Evolutionary conservation across 2,888 invertebrate genomes (phyloP), one percentile per base, ranked within the genome.

Genomic region (Euplexia lucipara): DNA sequence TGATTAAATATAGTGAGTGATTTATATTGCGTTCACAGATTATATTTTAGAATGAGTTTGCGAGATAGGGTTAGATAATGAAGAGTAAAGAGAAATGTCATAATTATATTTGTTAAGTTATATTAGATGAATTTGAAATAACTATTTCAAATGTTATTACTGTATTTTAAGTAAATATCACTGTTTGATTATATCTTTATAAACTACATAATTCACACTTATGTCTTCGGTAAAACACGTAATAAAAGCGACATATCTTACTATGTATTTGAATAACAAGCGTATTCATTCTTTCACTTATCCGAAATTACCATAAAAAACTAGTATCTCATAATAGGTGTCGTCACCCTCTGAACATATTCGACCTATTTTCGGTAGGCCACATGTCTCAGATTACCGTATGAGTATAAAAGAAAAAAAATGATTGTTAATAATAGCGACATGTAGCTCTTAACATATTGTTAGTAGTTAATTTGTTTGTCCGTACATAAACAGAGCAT

Each of bases 301-400:
- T 74, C 56, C 42, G n/a, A 56, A 57, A 74, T 74, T 75, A 65
- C 48, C 71, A 75, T 75, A 75, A 56, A 70, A 71, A 71, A 59
- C 58, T 59, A 51, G 65, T 75, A 67, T 58, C 65, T 70, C 70
- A 56, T 57, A 77, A 74, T 63, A 65, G 68, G 75, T 60, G 51
- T 73, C 20, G 65, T 82, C 78, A 88, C 91, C 90, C 84, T 82
- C 83, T 66, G 80, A 82, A 68, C 74, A 81, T 79, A 81, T 81
- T 81, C 75, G 91, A 91, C 91, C 91, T 90, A 91, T 88, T 91
- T 91, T 85, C 79, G 85, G 83, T 85, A 84, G 85, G 84, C 89
- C 92, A 91, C 89, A 92, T 91, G 92, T 89, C 87, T 89, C 88
- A 81, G 80, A 85, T 90, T 90, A 89, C 90, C 81, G 85, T 85